Base-by-base conservation (phyloP, 2,888 invertebrate species). In the Dioctria rufipes region DNA sequence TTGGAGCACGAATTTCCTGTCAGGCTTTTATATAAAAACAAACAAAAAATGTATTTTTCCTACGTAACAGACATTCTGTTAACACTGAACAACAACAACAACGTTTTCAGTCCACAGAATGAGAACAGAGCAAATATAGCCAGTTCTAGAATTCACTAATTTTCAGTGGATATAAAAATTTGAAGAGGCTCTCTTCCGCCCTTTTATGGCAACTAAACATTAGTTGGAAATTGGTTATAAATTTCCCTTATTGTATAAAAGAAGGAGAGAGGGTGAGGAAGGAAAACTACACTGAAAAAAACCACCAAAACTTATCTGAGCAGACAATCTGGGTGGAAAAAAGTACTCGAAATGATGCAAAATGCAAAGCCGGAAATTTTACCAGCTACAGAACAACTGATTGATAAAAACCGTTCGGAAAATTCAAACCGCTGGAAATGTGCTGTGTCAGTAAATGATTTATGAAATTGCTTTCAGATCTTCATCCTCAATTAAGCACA, bases 381-480 rank as follows among this genome's bases (percentile, higher is more conserved):
- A 60, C 63, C 61, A 77, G 39, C 63, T 61, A 51, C 77, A 63
- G 61, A 63, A 77, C 73, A 49, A 75, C 63, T 77, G 77, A 77
- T 77, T 77, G 77, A 77, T 77, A 77, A 77, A 75, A 77, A 77
- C 9, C 63, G 43, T 40, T 43, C 77, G 13, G 42, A 77, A 77
- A 39, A 63, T 63, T 43, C 77, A 77, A 77, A 63, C 77, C 67
- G 25, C 54, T 66, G 66, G 78, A 58, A 79, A 79, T 79, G 63
- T 79, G 83, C 83, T 84, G 83, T 83, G 85, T 85, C 85, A 83
- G 85, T 86, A 87, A 88, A 88, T 88, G 87, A 88, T 87, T 88
- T 88, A 88, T 88, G 86, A 87, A 88, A 88, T 87, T 86, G 86
- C 85, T 86, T 86, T 86, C 85, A 83, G 80, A 83, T 84, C 83